Evolutionary conservation across 2,888 invertebrate genomes (phyloP), one percentile per base, ranked within the genome.

Genomic region (Conistra vaccinii): DNA sequence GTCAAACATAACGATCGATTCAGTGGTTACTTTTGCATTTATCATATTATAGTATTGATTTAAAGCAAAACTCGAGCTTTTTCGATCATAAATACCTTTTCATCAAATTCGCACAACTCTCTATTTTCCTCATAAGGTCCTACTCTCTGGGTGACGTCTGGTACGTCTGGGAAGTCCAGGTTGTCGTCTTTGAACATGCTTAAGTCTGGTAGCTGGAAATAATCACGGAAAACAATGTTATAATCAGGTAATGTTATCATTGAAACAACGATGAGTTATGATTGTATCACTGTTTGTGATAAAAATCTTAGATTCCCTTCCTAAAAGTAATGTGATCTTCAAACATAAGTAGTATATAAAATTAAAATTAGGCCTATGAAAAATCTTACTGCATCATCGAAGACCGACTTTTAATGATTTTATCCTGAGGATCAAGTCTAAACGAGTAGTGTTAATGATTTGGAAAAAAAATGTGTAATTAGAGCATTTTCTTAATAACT

Each of bases 101-200:
- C 92, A 3, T 83, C 87, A 57, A 94, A 95, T 2, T 86, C 78
- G 85, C 97, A 97, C 1, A 97, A 88, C 39, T 95, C 95, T 26
- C 94, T 89, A 45, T 88, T 88, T 69, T 96, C 94, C 2, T 92
- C 94, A n/a, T 87, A 90, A 45, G 94, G 92, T 29, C 96, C 95
- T 72, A 97, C 93, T 17, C 97, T 93, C 77, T 96, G 95, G 3
- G 93, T 92, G 45, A 97, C 94, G 62, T 96, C 93, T 1, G 93
- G 93, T 1, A 91, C 87, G 2, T 95, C 95, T 29, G 92, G 71
- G 26, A 92, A 86, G 23, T 95, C 94, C 32, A 91, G 62, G 65
- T 87, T 83, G 58, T 93, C 91, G 3, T 93, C 82, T 86, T 88
- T 94, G 92, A 92, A 95, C 83, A 79, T 85, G 6, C 84, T 83